These are phyloP conservation scores for Cebidichthys violaceus DNA, from an alignment of 2,113 vertebrate species.

Conservation along the genomic window DNA sequence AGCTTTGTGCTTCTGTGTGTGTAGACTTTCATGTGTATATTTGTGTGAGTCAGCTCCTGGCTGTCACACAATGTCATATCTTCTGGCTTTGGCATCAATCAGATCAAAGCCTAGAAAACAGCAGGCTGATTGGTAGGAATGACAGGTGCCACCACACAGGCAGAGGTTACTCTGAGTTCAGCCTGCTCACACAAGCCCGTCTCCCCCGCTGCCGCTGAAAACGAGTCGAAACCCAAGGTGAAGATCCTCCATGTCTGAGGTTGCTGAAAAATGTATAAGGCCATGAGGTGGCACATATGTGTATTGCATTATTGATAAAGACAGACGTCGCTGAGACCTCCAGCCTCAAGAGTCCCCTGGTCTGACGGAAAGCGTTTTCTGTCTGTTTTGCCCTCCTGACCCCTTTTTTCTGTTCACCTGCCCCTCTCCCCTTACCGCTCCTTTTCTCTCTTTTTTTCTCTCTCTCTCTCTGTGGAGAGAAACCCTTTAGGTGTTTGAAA, in stretches of 20 bases:
- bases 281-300: constrained; percentile 66
- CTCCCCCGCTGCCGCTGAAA: constrained; percentile 54
- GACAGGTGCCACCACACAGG: constrained; percentile 30
- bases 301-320: constrained; percentile 79
- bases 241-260: constrained; percentile 68
- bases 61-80: neutral
- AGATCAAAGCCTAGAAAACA: constrained; percentile 20
- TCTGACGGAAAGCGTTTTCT: constrained; percentile 44
- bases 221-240: constrained; percentile 60
- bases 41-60: constrained; percentile 6
- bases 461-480: constrained; percentile 12
- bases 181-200: constrained; percentile 7
- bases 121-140: constrained; percentile 27
- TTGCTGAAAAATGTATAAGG: constrained; percentile 80
- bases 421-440: neutral
- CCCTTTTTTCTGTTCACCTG: constrained; percentile 18
- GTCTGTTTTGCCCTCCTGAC: constrained; percentile 26
- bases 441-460: neutral
- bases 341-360: constrained; percentile 33
- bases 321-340: constrained; percentile 50
- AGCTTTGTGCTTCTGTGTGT: neutral
- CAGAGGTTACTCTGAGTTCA: constrained; percentile 52
- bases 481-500: constrained; percentile 49
- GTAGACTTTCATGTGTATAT: neutral
- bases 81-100: constrained; percentile 21